A percentile compares a stretch with the other conserved stretches of the same genome.
Conservation (phyloP, 2,888 invertebrate species). For the Drosophila incognita region DNA sequence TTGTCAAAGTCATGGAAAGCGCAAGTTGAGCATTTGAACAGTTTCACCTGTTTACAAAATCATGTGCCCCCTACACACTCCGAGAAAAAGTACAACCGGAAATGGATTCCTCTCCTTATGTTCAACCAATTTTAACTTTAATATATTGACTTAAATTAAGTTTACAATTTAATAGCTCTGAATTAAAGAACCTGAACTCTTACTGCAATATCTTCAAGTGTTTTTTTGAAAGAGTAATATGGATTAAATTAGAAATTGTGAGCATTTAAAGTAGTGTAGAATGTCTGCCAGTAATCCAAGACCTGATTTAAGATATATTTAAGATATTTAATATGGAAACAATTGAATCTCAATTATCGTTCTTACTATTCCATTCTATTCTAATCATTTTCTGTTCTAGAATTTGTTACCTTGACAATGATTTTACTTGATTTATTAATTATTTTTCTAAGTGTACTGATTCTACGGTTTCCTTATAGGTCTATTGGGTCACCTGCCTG, state of each 20-base stretch:
- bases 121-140: background rate
- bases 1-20: conserved; percentile 72
- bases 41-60: conserved; percentile 62
- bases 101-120: background rate
- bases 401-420: background rate
- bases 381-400: background rate
- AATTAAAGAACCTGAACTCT: too few relatives aligned
- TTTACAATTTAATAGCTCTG: background rate
- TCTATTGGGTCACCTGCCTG: conserved; percentile 26
- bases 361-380: background rate
- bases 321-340: background rate
- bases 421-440: background rate
- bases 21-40: conserved; percentile 63
- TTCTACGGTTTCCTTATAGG: conserved; percentile 48
- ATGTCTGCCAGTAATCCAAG: background rate
- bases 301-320: background rate
- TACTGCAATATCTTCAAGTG: background rate
- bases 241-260: background rate
- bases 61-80: background rate
- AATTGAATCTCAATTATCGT: background rate
- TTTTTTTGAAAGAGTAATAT: background rate
- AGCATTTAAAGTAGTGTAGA: background rate
- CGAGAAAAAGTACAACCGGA: background rate
- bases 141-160: background rate
- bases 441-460: conserved; percentile 17